Evolutionary conservation across 2,797 vertebrate genomes (phyloP).

Genomic region (Atherinosoma microstoma): DNA sequence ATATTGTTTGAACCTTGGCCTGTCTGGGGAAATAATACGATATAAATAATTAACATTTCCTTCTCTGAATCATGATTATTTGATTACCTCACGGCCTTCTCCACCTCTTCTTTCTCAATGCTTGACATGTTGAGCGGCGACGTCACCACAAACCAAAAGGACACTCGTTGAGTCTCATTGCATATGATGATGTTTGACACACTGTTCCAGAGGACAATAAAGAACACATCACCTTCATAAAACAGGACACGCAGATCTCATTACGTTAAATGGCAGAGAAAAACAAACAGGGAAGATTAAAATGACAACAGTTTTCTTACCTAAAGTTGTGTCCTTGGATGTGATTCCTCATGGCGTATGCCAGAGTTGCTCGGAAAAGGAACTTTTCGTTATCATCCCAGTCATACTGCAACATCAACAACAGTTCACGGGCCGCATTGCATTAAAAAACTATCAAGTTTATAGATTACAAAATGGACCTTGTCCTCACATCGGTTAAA

Average conservation of each 20-base stretch:
- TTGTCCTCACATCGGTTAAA: constrained; percentile 7
- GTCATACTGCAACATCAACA: constrained; percentile 84
- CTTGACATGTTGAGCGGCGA: constrained; percentile 13
- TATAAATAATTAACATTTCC: neutral
- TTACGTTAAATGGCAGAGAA: neutral
- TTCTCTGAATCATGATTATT: constrained; percentile 30
- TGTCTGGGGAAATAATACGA: neutral
- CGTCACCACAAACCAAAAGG: constrained; percentile 83
- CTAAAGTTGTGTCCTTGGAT: constrained; percentile 72
- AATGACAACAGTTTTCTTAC: constrained; percentile 79
- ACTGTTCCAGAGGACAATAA: constrained; percentile 58
- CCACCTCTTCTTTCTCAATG: constrained; percentile 53
- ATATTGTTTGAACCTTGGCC: neutral
- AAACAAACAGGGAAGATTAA: neutral
- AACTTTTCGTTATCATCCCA: constrained; percentile 92
- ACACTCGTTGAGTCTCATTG: constrained; percentile 74
- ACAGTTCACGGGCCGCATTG: neutral
- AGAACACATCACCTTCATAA: constrained; percentile 2
- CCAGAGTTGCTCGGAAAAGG: constrained; percentile 91
- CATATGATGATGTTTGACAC: constrained; percentile 76
- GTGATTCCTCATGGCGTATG: constrained; percentile 90
- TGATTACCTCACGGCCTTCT: constrained; percentile 78
- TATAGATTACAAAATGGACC: constrained; percentile 17
- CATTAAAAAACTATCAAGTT: constrained; percentile 4
- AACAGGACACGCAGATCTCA: constrained; percentile 11